Evolutionary conservation across 2,888 invertebrate genomes (phyloP), one percentile per base, ranked within the genome.

Genomic region (Gari tellinella): DNA sequence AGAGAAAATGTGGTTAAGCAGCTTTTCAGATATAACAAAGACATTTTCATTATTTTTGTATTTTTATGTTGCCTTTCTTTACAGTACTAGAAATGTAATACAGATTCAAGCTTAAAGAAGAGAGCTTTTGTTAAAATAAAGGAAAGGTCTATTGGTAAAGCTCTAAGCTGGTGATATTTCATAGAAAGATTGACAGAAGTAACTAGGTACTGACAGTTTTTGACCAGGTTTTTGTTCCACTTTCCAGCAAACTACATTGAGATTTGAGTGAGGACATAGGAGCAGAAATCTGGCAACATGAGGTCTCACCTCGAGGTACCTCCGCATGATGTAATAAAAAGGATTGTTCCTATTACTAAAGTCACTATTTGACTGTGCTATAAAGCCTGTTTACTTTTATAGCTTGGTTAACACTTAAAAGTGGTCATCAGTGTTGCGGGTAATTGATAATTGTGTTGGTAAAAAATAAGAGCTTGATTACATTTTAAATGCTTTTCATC

Each of bases 251-350:
- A 75, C 78, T 82, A 83, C 86, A 83, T 85, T 84, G 80, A 69
- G 62, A 75, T 74, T 82, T 84, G 82, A 82, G 79, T 83, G 84
- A 81, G 80, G 82, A 83, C 85, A 81, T 86, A 83, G 88, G 84
- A 86, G 85, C 86, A 81, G 80, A 82, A 79, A 83, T 79, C 63
- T 73, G 72, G 78, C 80, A 75, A 72, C 80, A 80, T 82, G 85
- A 84, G 85, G 86, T 85, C 82, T 80, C 80, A 78, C 77, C 78
- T 68, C 56, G 86, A 88, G 86, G 86, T 87, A 85, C 86, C 84
- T 55, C 73, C 84, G 87, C 80, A 84, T 74, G 97, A 98, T 92
- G 97, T 98, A 51, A 97, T 97, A 93, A 96, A 31, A 31, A 31
- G 5, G 10, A 31, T 7, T 10, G 31, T 31, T 31, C 31, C 31